These are phyloP conservation scores for Cyanocitta stelleri DNA, from an alignment of 2,113 vertebrate species.

Conservation along the genomic window DNA sequence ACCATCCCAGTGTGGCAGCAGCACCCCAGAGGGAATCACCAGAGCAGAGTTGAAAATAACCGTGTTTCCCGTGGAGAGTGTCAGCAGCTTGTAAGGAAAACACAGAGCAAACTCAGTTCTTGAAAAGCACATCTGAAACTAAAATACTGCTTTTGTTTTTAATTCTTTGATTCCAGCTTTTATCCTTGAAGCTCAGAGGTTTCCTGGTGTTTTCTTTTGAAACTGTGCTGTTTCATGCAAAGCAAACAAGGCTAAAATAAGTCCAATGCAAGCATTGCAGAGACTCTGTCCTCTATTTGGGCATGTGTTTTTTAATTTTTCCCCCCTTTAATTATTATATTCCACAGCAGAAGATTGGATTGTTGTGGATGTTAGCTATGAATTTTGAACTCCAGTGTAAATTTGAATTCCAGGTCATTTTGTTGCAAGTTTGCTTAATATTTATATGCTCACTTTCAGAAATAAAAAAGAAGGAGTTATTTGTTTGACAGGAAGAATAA, in stretches of 20 bases:
- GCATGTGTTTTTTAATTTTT: not conserved
- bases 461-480: not conserved
- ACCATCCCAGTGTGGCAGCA: not conserved
- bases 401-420: not conserved
- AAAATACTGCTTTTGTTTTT: not conserved
- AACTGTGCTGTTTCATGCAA: not conserved
- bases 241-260: not conserved
- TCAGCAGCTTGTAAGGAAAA: not conserved
- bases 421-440: not conserved
- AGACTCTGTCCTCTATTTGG: not conserved
- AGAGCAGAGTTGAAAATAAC: not conserved
- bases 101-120: not conserved
- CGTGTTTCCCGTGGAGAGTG: not conserved
- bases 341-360: not conserved
- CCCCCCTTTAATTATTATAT: not conserved
- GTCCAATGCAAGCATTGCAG: not conserved
- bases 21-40: not conserved
- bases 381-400: not conserved
- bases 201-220: not conserved
- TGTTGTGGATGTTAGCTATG: not conserved
- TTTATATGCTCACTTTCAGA: not conserved
- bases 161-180: not conserved
- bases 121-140: not conserved
- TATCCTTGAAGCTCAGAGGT: not conserved
- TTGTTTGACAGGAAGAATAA: slow-evolving; percentile 23